These are phyloP conservation scores for Octopus sinensis DNA, from an alignment of 1,140 invertebrate genomes.

Conservation along the genomic window DNA sequence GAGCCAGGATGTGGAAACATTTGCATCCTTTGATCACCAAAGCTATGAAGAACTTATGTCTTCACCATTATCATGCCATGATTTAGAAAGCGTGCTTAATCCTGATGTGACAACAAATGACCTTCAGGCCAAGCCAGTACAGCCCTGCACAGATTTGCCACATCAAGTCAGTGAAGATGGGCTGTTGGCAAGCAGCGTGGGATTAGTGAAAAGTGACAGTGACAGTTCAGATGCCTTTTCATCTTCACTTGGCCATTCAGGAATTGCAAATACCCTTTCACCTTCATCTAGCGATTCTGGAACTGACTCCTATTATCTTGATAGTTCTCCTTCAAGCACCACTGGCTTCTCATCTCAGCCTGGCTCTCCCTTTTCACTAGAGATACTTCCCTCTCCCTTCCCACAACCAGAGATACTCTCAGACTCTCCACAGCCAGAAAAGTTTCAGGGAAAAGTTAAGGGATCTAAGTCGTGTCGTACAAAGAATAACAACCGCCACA, in stretches of 20 bases:
- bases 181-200: background rate
- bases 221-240: background rate
- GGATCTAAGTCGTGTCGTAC: background rate
- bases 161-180: background rate
- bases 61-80: slow-evolving; percentile 35
- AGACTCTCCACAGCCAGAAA: slow-evolving; percentile 14
- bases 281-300: background rate
- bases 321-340: background rate
- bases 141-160: slow-evolving; percentile 13
- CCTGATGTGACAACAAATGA: slow-evolving; percentile 25
- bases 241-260: background rate
- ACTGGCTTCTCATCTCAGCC: background rate
- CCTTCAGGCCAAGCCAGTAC: slow-evolving; percentile 17
- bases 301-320: background rate
- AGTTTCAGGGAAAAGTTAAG: background rate
- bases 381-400: background rate
- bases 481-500: background rate
- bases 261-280: background rate
- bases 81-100: slow-evolving; percentile 34
- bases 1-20: background rate
- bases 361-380: background rate
- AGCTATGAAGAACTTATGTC: slow-evolving; percentile 22
- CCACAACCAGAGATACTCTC: slow-evolving; percentile 7
- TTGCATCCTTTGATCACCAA: background rate
- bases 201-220: background rate